Evolutionary conservation across 2,888 invertebrate genomes (phyloP).

Genomic region (Norana najaformis): DNA sequence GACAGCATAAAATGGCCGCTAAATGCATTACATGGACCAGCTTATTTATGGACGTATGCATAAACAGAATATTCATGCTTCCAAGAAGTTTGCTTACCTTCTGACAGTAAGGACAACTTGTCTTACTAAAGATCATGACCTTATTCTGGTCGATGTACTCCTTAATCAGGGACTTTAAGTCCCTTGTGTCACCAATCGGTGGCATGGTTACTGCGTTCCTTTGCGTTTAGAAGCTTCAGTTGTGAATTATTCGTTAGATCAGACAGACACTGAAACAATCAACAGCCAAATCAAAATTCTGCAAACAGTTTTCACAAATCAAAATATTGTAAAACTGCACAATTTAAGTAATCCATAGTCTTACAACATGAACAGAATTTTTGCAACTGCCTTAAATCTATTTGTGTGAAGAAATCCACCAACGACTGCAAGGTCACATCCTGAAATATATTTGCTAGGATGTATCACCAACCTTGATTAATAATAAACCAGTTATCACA

Average conservation of each 20-base stretch:
- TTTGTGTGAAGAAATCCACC: too few relatives aligned
- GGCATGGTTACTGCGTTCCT: constrained; percentile 31
- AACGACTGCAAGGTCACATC: background rate
- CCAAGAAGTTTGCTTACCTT: constrained; percentile 57
- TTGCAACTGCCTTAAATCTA: background rate
- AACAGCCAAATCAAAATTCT: background rate
- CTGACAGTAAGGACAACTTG: constrained; percentile 65
- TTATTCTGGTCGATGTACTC: constrained; percentile 58
- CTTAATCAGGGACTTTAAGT: constrained; percentile 49
- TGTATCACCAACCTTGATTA: background rate
- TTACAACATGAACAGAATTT: background rate
- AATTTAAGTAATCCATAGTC: background rate
- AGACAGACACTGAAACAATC: background rate
- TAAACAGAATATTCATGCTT: background rate
- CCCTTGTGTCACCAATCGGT: constrained; percentile 37
- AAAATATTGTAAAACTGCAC: background rate
- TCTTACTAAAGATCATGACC: constrained; percentile 66
- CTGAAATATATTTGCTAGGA: background rate
- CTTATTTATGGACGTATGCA: background rate
- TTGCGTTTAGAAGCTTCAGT: background rate
- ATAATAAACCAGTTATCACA: background rate
- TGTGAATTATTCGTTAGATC: background rate
- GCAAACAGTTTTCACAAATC: background rate
- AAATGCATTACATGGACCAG: background rate
- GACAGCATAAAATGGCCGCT: background rate